These are phyloP conservation scores for Aegithalos caudatus DNA, from an alignment of 2,113 vertebrate genomes.

Conservation along the genomic window DNA sequence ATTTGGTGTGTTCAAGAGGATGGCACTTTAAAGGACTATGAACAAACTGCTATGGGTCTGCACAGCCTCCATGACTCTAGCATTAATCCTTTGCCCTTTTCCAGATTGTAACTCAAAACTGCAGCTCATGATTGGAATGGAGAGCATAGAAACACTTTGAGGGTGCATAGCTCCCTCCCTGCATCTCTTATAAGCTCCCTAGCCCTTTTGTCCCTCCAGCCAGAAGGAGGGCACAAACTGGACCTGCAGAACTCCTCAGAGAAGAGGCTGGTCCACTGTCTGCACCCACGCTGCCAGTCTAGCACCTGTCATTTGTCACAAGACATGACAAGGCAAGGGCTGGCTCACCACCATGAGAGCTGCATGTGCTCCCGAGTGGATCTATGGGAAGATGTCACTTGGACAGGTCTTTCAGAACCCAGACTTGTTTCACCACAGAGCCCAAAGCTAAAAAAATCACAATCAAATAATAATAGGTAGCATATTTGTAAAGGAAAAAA, in stretches of 20 bases:
- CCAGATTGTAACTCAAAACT: not conserved
- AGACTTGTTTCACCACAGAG: not conserved
- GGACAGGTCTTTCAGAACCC: not conserved
- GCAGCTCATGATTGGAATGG: rapidly evolving
- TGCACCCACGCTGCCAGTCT: not conserved
- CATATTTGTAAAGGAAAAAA: not conserved
- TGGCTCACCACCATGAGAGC: not conserved
- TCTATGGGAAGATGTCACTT: not conserved
- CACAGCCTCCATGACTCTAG: not conserved
- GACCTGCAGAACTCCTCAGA: not conserved
- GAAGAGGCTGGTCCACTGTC: rapidly evolving
- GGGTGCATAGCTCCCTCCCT: not conserved
- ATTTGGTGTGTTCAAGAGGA: not conserved
- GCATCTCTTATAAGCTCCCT: not conserved
- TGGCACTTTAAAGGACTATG: not conserved
- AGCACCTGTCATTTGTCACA: not conserved
- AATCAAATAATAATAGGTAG: not conserved
- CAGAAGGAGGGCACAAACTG: not conserved
- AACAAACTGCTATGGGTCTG: not conserved
- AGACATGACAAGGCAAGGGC: not conserved
- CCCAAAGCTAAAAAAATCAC: not conserved
- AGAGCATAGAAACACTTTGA: not conserved
- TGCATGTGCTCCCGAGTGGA: not conserved
- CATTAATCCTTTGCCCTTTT: not conserved
- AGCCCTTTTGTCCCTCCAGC: rapidly evolving